Evolutionary conservation across 2,113 vertebrate genomes (phyloP), one percentile per base, ranked within the genome.

Genomic region (Podiceps cristatus): DNA sequence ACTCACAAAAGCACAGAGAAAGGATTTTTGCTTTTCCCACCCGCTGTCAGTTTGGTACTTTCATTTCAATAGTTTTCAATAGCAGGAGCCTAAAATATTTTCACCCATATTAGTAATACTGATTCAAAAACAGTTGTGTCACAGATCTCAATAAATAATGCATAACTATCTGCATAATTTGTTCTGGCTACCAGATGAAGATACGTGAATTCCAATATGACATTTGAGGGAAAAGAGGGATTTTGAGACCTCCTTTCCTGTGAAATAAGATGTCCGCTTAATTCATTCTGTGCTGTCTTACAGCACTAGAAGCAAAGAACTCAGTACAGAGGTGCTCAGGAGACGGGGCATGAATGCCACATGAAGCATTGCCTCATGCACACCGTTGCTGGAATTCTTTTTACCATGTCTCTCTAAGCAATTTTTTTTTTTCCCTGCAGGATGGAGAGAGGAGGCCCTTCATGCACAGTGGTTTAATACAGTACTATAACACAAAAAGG

Each of bases 81-180:
- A 83, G 33, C 37, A 93, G 52, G 18, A 91, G 58, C 28, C 68
- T 95, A 76, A 95, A 81, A 52, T 85, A 86, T 93, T 95, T 76
- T 20, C 25, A 75, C 44, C 33, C 50, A 50, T 69, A 66, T 68
- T 88, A 95, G 58, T 49, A 86, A 90, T 64, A 93, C 18, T 72
- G 37, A 77, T 78, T 90, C 88, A 66, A 93, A 86, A 83, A 40
- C 44, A 62, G 47, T 81, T 56, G 52, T 68, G 72, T 86, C 93
- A 85, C 33, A 15, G 29, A 83, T 80, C 29, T 71, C 35, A 71
- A 95, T 74, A 95, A 95, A 82, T 72, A 86, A 90, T 86, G 69
- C 24, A 68, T 63, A 77, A 80, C 18, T 35, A 84, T 84, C 75
- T 94, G 71, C 66, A 83, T 78, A 74, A 94, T 68, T 88, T 88